phyloP scores from a whole-genome alignment of 2,113 vertebrate genomes.

The Apeltes quadracus region DNA sequence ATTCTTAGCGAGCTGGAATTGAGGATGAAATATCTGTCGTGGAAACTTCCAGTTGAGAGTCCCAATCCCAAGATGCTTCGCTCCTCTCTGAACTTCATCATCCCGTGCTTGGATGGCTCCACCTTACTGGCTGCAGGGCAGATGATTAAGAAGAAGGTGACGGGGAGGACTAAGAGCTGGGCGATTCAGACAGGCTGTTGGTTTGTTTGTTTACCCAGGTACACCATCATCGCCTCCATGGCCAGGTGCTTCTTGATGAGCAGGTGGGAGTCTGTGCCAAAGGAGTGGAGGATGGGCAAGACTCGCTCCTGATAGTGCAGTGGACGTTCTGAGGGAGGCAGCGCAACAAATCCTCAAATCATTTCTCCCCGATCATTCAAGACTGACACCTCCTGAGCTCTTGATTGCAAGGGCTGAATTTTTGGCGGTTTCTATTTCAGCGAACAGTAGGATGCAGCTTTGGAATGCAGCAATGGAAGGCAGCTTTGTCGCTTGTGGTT shows the following conservation, averaged over 20 bases:
- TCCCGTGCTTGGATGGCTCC: slow-evolving; percentile 88
- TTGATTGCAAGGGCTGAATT: background rate
- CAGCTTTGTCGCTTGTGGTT: background rate
- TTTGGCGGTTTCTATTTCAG: background rate
- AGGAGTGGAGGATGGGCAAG: slow-evolving; percentile 88
- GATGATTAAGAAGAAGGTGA: background rate
- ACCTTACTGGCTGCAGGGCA: slow-evolving; percentile 83
- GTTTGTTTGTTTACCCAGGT: slow-evolving; percentile 81
- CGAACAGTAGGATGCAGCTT: background rate
- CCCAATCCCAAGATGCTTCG: slow-evolving; percentile 87
- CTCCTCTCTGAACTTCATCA: slow-evolving; percentile 93
- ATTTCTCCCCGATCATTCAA: background rate
- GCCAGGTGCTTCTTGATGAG: slow-evolving; percentile 89
- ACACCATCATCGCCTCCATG: slow-evolving; percentile 90
- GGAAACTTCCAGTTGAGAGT: slow-evolving; percentile 84
- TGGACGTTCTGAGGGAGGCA: slow-evolving; percentile 84
- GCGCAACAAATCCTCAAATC: background rate
- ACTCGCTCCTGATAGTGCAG: slow-evolving; percentile 92
- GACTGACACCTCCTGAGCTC: background rate
- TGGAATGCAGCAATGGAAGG: background rate
- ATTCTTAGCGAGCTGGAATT: slow-evolving; percentile 86
- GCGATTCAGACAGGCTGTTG: background rate
- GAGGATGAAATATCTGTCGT: slow-evolving; percentile 94
- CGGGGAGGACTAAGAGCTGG: background rate
- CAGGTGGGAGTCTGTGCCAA: slow-evolving; percentile 87